Base-by-base conservation (phyloP, 2,113 vertebrate genomes). In the Nycticryphes semicollaris region DNA sequence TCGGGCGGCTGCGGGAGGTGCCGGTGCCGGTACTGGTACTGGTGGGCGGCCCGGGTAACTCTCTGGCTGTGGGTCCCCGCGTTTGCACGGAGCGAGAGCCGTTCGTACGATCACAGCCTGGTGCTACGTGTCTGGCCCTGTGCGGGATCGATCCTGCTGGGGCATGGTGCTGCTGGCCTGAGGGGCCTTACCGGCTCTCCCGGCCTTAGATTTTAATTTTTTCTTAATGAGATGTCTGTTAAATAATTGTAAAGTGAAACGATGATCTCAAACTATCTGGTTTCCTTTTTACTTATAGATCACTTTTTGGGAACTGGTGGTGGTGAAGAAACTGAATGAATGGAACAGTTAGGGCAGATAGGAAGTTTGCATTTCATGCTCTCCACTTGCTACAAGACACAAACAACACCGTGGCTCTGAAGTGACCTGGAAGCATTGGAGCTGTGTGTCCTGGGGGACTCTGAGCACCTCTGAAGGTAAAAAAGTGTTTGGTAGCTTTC, bases 381-480 rank as follows among this genome's bases (percentile, higher is more conserved):
- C 9, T 60, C 6, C 0, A 1, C 73, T 82, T 67, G 19, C 87
- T 73, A 12, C 68, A 10, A 41, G 35, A 60, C 33, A 20, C 43
- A 57, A 7, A 21, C 30, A 23, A 8, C 19, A 0, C 25, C 2
- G 54, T 69, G 37, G 50, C 43, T 77, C 83, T 96, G 79, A 95
- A 60, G 75, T 31, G 60, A 69, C 37, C 31, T 53, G 84, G 67
- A 31, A 19, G 31, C 82, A 1, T 30, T 28, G 63, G 74, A 93
- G 31, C 53, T 62, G 56, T 18, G 43, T 78, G 47, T 48, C 48
- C 48, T 45, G 62, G 48, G 70, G 27, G 62, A 12, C n/a, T 41
- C 60, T 51, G 82, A 50, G 37, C 62, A 73, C 39, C 66, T 67
- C 66, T 53, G 48, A 95, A 94, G 92, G 95, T 97, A 93, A 89